A percentile compares a stretch with the other conserved stretches of the same genome.
Conservation (phyloP, 2,888 invertebrate genomes). For the Frankliniella intonsa region DNA sequence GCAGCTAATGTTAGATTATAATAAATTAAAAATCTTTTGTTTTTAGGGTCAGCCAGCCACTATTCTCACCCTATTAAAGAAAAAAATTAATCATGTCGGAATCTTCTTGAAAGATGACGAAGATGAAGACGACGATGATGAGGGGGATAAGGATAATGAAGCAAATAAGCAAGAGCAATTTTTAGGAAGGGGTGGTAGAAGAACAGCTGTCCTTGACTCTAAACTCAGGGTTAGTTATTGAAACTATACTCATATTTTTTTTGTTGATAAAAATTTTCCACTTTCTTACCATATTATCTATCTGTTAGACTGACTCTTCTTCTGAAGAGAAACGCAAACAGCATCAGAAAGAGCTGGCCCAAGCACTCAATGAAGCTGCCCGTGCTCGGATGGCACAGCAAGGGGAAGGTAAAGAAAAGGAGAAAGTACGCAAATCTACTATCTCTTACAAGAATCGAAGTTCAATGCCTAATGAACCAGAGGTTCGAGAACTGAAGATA, state of each 20-base stretch:
- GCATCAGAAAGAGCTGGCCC: constrained; percentile 92
- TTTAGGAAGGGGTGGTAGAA: constrained; percentile 73
- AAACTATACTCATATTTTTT: constrained; percentile 12
- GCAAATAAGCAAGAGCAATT: constrained; percentile 55
- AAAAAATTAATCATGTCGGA: constrained; percentile 91
- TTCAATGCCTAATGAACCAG: constrained; percentile 89
- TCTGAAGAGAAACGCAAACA: constrained; percentile 96
- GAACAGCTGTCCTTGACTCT: constrained; percentile 88
- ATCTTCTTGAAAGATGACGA: constrained; percentile 90
- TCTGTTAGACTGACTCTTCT: constrained; percentile 50
- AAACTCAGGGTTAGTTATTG: constrained; percentile 63
- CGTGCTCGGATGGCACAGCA: constrained; percentile 86
- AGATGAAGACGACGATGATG: constrained; percentile 75
- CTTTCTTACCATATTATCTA: constrained; percentile 18
- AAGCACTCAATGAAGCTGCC: constrained; percentile 86
- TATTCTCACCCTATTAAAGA: constrained; percentile 85
- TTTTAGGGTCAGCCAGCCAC: constrained; percentile 67
- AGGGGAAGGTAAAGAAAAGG: constrained; percentile 74
- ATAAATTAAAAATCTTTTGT: neutral
- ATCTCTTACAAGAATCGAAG: constrained; percentile 89
- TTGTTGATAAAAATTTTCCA: no score
- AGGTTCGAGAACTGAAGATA: constrained; percentile 88
- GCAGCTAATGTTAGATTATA: constrained; percentile 14
- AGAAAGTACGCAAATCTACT: constrained; percentile 88
- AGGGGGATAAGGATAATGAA: constrained; percentile 59